Conservation (phyloP, 2,113 vertebrate species). For the Chionis minor region DNA sequence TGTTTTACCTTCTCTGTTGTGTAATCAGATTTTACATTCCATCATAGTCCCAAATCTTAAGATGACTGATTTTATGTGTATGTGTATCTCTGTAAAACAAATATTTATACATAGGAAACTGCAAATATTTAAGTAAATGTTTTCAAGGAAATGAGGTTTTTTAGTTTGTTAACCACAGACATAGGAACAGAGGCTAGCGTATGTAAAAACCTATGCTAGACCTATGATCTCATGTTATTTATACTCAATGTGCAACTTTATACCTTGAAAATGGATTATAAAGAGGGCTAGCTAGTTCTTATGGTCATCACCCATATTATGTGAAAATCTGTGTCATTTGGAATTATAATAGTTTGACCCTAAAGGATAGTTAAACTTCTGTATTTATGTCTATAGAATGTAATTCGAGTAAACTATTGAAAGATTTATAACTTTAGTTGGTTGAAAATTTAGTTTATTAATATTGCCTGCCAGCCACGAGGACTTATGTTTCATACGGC, state of each 20-base stretch:
- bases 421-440: constrained; percentile 6
- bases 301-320: background rate
- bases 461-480: background rate
- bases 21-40: background rate
- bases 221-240: constrained; percentile 34
- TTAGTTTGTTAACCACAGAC: background rate
- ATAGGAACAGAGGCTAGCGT: background rate
- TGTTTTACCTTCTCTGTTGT: background rate
- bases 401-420: background rate
- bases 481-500: constrained; percentile 21
- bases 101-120: background rate
- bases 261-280: background rate
- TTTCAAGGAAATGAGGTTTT: background rate
- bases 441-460: constrained; percentile 14
- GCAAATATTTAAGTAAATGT: background rate
- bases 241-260: background rate
- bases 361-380: background rate
- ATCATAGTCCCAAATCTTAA: background rate
- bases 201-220: background rate
- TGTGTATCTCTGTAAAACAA: background rate
- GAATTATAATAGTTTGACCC: background rate
- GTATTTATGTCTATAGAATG: background rate
- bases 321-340: background rate
- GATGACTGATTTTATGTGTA: background rate
- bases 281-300: background rate